Evolutionary conservation across 2,113 vertebrate species (phyloP).

Genomic region (Solenodon paradoxus): DNA sequence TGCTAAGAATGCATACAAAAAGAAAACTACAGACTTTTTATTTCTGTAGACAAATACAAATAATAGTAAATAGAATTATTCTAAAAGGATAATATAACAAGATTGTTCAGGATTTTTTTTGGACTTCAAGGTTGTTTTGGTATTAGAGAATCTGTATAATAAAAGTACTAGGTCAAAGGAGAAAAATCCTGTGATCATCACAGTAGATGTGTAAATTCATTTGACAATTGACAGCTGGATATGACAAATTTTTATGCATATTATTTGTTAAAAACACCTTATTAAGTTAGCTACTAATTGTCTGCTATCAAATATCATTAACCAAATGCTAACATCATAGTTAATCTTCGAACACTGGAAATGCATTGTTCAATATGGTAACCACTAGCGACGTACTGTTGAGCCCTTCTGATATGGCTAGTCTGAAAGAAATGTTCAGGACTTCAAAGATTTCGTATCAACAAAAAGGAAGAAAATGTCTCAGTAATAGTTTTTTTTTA

Average conservation of each 20-base stretch:
- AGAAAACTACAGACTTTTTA: not conserved
- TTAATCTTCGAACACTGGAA: not conserved
- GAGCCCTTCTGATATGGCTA: not conserved
- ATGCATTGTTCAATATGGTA: not conserved
- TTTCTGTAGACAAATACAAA: not conserved
- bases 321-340: not conserved
- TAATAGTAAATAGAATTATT: not conserved
- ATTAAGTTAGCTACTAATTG: not conserved
- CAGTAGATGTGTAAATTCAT: not conserved
- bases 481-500: not conserved
- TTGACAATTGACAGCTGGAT: not conserved
- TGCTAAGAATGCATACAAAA: not conserved
- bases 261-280: not conserved
- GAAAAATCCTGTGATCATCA: not conserved
- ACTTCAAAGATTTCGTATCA: not conserved
- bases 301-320: not conserved
- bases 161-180: not conserved
- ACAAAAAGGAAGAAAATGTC: not conserved
- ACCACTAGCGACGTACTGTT: not conserved
- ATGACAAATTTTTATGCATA: not conserved
- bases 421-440: not conserved
- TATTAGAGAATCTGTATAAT: not conserved
- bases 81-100: slow-evolving; percentile 7
- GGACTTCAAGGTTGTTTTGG: not conserved
- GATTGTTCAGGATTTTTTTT: not conserved